Evolutionary conservation across 2,888 invertebrate species (phyloP).

Genomic region (Scaptomyza tumidula): DNA sequence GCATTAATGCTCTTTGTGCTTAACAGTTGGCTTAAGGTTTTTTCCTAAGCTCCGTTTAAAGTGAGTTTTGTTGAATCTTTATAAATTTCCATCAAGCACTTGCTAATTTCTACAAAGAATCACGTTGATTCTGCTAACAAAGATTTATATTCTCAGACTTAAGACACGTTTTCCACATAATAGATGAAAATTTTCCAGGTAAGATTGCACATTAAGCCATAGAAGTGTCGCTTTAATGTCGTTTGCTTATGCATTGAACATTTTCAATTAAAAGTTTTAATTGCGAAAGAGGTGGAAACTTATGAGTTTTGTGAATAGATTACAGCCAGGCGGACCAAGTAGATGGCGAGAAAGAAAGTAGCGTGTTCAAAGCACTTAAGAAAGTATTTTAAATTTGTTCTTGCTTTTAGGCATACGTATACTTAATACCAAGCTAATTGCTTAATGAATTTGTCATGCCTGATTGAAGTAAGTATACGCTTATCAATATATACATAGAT

Average conservation of each 20-base stretch:
- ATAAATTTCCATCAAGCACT: not conserved
- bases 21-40: not conserved
- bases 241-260: conserved; percentile 25
- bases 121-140: not conserved
- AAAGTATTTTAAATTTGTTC: not conserved
- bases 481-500: conserved; percentile 16
- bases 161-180: not conserved
- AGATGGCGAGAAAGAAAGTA: not conserved
- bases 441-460: conserved; percentile 19
- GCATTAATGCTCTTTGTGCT: no score
- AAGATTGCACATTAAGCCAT: conserved; percentile 23
- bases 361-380: not conserved
- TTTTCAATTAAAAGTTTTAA: conserved; percentile 74
- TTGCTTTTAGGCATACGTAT: not conserved
- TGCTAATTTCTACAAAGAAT: not conserved
- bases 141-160: not conserved
- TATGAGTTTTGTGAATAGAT: conserved; percentile 1
- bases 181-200: conserved; percentile 14
- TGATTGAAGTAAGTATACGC: conserved; percentile 1
- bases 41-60: not conserved
- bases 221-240: conserved; percentile 8
- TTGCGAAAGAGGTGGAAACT: conserved; percentile 42
- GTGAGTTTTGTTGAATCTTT: not conserved
- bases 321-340: not conserved
- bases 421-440: not conserved